A percentile compares a stretch with the other conserved stretches of the same genome.
phyloP scores from a whole-genome alignment of 2,888 invertebrate species.

The Perdita meconis region DNA sequence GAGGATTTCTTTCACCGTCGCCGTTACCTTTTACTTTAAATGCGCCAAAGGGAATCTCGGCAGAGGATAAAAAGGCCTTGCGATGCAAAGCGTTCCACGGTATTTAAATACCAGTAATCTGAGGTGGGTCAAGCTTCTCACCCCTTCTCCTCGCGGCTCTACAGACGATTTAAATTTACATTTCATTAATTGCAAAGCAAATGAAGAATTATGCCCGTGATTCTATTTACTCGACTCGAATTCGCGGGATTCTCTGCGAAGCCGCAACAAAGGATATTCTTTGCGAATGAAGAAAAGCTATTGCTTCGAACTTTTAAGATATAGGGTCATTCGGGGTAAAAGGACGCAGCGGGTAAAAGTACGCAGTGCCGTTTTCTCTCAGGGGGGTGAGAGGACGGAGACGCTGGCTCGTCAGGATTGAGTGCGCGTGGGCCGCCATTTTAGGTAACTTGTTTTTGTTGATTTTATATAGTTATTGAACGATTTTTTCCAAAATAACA shows the following conservation, averaged over 20 bases:
- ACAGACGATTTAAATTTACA: background rate
- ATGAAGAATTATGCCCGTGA: background rate
- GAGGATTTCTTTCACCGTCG: constrained; percentile 39
- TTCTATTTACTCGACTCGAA: background rate
- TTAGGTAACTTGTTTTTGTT: no score
- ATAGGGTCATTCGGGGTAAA: no score
- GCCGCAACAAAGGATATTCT: background rate
- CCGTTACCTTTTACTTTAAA: constrained; percentile 26
- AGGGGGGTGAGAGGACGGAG: no score
- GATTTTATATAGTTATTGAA: no score
- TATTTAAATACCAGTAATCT: constrained; percentile 29
- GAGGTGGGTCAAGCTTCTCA: constrained; percentile 13
- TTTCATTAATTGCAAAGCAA: constrained; percentile 12
- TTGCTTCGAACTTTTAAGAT: no score
- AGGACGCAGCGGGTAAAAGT: no score
- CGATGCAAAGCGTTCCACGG: constrained; percentile 1
- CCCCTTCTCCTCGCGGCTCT: no score
- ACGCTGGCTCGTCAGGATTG: no score
- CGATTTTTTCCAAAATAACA: no score
- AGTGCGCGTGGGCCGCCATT: no score
- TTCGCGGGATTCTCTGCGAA: background rate
- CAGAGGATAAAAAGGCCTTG: constrained; percentile 26
- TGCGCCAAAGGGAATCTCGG: constrained; percentile 31
- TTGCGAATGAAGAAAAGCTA: background rate
- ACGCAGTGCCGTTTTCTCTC: no score